Conservation (phyloP, 2,113 vertebrate species). For the Pteruthius melanotis region DNA sequence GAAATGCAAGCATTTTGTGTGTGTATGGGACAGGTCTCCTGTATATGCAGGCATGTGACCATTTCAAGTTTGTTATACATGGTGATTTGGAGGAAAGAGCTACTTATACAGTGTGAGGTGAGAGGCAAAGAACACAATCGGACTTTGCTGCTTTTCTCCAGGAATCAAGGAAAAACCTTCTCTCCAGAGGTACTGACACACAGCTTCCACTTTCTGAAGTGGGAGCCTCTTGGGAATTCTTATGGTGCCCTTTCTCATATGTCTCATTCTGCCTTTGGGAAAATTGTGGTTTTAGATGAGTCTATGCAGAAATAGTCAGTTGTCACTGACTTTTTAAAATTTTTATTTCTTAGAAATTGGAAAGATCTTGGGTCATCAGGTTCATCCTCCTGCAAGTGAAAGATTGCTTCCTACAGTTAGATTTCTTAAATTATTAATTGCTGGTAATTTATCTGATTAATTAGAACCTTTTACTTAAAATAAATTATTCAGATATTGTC, state of each 20-base stretch:
- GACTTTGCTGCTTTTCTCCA: neutral
- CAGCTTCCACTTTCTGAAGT: neutral
- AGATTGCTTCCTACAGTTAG: neutral
- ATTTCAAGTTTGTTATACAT: neutral
- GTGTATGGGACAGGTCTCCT: neutral
- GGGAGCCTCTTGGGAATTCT: neutral
- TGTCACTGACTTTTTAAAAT: neutral
- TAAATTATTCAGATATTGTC: conserved; percentile 50
- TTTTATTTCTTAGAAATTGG: conserved; percentile 23
- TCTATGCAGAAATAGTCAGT: neutral
- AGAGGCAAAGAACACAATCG: neutral
- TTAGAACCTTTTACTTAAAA: conserved; percentile 36
- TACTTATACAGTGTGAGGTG: neutral
- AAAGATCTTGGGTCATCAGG: neutral
- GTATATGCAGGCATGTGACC: neutral
- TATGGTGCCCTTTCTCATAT: neutral
- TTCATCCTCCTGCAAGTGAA: neutral
- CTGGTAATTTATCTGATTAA: conserved; percentile 46
- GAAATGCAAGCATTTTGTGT: neutral
- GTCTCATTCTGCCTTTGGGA: neutral
- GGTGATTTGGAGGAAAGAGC: neutral
- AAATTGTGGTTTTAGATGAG: neutral
- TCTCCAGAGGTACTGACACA: neutral
- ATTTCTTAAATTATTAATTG: conserved; percentile 51
- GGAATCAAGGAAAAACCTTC: too few species aligned